A percentile compares a stretch with the other conserved stretches of the same genome.
phyloP scores from a whole-genome alignment of 2,113 vertebrate species.

The Potamarius usumacintae region DNA sequence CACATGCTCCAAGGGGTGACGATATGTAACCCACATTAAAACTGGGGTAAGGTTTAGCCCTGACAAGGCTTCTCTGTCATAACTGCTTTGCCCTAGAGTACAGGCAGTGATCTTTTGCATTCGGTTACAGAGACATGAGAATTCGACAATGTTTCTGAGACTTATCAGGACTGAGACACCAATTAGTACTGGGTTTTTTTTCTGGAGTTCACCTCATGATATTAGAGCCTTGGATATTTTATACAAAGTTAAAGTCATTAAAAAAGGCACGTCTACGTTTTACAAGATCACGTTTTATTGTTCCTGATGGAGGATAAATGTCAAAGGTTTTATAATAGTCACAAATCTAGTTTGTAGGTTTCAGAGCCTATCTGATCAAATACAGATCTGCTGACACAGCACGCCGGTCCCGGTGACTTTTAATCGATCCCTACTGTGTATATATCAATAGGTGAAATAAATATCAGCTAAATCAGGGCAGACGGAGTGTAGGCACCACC shows the following conservation, averaged over 20 bases:
- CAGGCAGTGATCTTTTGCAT: not conserved
- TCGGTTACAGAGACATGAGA: not conserved
- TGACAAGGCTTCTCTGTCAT: constrained; percentile 20
- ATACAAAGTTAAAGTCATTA: constrained; percentile 28
- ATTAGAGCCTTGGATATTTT: constrained; percentile 1
- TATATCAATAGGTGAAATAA: constrained; percentile 14
- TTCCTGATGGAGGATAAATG: constrained; percentile 43
- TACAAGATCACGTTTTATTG: constrained; percentile 13
- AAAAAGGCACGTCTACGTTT: constrained; percentile 26
- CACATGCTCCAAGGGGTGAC: not conserved
- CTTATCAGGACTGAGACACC: constrained; percentile 1
- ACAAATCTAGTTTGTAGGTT: constrained; percentile 51
- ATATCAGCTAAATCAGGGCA: not conserved
- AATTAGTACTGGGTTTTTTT: not conserved
- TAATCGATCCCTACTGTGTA: constrained; percentile 12
- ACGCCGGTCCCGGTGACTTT: constrained; percentile 15
- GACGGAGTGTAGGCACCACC: constrained; percentile 11
- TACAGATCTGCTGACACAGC: constrained; percentile 60
- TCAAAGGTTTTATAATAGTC: constrained; percentile 38
- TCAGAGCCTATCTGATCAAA: constrained; percentile 53
- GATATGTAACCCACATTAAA: constrained; percentile 15
- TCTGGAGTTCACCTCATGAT: not conserved
- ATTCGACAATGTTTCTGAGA: not conserved
- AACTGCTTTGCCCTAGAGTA: not conserved
- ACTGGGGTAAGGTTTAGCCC: constrained; percentile 12